phyloP scores from a whole-genome alignment of 2,113 vertebrate genomes.

The Mus spicilegus region DNA sequence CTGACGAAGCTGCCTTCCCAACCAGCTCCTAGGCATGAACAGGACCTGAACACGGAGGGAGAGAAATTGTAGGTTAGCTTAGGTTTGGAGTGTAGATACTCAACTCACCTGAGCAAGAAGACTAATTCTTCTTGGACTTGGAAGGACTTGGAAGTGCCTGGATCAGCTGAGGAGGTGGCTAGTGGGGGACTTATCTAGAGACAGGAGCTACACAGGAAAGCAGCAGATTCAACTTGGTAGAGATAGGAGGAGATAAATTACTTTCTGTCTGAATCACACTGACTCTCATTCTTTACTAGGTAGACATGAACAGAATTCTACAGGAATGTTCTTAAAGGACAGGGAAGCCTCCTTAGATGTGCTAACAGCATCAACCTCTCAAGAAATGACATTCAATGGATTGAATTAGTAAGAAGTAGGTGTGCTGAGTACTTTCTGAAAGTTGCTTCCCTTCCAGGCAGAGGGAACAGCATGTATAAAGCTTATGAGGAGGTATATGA shows the following conservation, averaged over 20 bases:
- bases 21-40: not conserved
- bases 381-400: conserved; percentile 3
- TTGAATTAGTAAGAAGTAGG: not conserved
- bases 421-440: not conserved
- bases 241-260: not conserved
- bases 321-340: conserved; percentile 5
- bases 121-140: not conserved
- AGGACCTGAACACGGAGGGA: not conserved
- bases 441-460: not conserved
- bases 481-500: not conserved
- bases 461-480: not conserved
- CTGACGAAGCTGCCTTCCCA: not conserved
- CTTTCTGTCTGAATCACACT: not conserved
- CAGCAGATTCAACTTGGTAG: not conserved
- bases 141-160: not conserved
- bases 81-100: not conserved
- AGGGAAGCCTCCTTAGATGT: not conserved
- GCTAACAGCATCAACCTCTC: not conserved
- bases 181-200: not conserved
- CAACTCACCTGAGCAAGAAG: not conserved
- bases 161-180: not conserved
- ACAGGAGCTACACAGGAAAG: not conserved
- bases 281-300: not conserved
- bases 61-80: not conserved
- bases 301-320: not conserved